phyloP scores from a whole-genome alignment of 2,797 vertebrate species.

The Allobates femoralis region DNA sequence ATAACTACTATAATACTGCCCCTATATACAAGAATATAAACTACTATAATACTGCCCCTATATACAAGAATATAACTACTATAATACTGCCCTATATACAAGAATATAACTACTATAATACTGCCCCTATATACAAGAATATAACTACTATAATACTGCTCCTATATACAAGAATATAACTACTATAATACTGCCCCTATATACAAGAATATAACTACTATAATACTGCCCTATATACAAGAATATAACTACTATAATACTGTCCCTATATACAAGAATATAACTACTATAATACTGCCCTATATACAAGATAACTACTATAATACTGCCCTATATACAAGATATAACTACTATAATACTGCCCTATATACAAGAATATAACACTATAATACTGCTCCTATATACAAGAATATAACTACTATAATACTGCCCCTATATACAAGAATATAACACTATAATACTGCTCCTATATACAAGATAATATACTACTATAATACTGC shows the following conservation, averaged over 20 bases:
- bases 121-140: neutral
- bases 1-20: neutral
- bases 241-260: conserved; percentile 21
- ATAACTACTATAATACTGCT: conserved; percentile 14
- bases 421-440: conserved; percentile 2
- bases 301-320: conserved; percentile 10
- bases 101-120: conserved; percentile 12
- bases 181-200: neutral
- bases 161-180: conserved; percentile 8
- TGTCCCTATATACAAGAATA: neutral
- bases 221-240: conserved; percentile 3
- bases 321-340: conserved; percentile 3
- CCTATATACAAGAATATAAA: conserved; percentile 8
- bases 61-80: conserved; percentile 6
- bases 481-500: neutral
- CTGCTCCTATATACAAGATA: too few relatives aligned
- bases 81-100: too few relatives aligned
- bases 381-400: conserved; percentile 1
- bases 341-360: conserved; percentile 11
- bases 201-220: conserved; percentile 17
- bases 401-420: conserved; percentile 12
- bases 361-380: neutral
- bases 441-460: too few relatives aligned
- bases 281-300: conserved; percentile 18
- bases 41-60: conserved; percentile 5